These are phyloP conservation scores for Macrostomum lignano DNA, from an alignment of 1,140 invertebrate genomes.

Conservation along the genomic window DNA sequence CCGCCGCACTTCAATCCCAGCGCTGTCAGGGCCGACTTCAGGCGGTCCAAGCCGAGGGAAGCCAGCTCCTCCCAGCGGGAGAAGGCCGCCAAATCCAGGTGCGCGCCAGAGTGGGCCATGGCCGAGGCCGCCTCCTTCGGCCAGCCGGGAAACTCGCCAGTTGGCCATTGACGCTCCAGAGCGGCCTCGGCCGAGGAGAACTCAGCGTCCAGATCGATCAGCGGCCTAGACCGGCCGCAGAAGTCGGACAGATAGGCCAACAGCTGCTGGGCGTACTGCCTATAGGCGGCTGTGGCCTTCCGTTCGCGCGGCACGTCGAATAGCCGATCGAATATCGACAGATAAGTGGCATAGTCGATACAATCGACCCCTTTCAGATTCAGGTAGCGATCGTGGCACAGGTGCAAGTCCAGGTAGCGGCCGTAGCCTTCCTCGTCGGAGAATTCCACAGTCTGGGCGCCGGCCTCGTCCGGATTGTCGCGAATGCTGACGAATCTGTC, in stretches of 20 bases:
- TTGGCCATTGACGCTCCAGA: conserved; percentile 59
- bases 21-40: conserved; percentile 86
- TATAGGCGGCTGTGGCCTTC: conserved; percentile 60
- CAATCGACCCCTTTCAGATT: conserved; percentile 61
- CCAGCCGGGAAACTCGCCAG: conserved; percentile 68
- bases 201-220: conserved; percentile 45
- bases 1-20: conserved; percentile 93
- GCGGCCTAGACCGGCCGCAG: conserved; percentile 54
- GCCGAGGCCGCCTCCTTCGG: conserved; percentile 80
- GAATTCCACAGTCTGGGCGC: conserved; percentile 43
- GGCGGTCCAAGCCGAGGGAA: conserved; percentile 69
- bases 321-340: conserved; percentile 71
- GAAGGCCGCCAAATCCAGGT: conserved; percentile 80
- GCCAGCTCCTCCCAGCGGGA: conserved; percentile 79
- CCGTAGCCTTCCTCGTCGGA: conserved; percentile 99
- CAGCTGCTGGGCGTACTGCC: conserved; percentile 51
- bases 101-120: conserved; percentile 52
- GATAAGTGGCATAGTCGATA: conserved; percentile 75
- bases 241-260: conserved; percentile 65
- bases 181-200: conserved; percentile 34
- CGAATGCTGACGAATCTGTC: conserved; percentile 63
- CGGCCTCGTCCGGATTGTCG: conserved; percentile 49
- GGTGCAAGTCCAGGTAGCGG: conserved; percentile 87
- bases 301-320: conserved; percentile 76
- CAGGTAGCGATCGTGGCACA: conserved; percentile 74